phyloP scores from a whole-genome alignment of 2,888 invertebrate species.

The Nasonia oneida region DNA sequence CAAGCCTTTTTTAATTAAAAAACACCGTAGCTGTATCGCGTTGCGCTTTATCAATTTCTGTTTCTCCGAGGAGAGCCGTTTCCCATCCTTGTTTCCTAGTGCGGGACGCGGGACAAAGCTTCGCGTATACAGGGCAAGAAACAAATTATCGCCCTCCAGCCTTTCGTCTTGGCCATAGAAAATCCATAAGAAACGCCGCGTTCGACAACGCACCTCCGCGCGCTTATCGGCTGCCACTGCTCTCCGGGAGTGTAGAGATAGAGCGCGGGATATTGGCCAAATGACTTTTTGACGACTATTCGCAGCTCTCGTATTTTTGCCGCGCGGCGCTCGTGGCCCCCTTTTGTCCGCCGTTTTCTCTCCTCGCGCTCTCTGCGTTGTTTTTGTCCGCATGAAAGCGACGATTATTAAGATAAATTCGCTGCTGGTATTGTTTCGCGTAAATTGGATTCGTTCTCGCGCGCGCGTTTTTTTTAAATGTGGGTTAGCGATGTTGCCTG shows the following conservation, averaged over 20 bases:
- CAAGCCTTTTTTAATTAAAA: neutral
- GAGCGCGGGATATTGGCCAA: slow-evolving; percentile 53
- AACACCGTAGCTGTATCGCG: neutral
- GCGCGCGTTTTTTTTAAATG: neutral
- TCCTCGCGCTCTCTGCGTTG: neutral
- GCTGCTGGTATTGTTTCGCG: slow-evolving; percentile 36
- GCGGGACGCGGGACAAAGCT: too few species aligned
- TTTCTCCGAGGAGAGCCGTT: neutral
- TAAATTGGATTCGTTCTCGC: slow-evolving; percentile 45
- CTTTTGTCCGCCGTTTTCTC: slow-evolving; percentile 24
- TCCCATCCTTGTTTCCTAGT: neutral
- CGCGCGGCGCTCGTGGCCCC: neutral
- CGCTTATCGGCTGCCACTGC: slow-evolving; percentile 35
- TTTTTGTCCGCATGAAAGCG: slow-evolving; percentile 40
- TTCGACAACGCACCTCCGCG: neutral
- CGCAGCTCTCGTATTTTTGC: slow-evolving; percentile 46
- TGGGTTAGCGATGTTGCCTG: slow-evolving; percentile 30
- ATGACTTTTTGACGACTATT: slow-evolving; percentile 61
- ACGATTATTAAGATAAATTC: slow-evolving; percentile 60
- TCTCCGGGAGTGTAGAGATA: slow-evolving; percentile 24
- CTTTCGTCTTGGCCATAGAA: slow-evolving; percentile 2
- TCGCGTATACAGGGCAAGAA: slow-evolving; percentile 8
- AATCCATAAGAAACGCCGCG: slow-evolving; percentile 37
- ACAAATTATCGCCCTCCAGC: slow-evolving; percentile 45
- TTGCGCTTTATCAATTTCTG: neutral